These are phyloP conservation scores for Brachynemurus nebulosus DNA, from an alignment of 2,888 invertebrate genomes.

Conservation along the genomic window DNA sequence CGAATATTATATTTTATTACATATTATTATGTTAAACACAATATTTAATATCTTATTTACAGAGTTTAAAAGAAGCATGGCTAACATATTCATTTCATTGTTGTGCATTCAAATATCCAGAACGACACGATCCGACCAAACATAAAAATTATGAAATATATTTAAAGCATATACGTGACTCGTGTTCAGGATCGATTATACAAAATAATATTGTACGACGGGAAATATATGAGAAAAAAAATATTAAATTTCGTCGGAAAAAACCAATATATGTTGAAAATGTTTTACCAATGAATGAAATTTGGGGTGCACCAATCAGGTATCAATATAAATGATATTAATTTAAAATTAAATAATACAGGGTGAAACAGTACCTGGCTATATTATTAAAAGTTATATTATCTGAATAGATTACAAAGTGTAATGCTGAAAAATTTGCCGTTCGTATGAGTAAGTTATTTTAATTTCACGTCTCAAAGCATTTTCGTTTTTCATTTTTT, in stretches of 20 bases:
- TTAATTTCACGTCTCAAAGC: no score
- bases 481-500: no score
- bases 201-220: no score
- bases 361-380: no score
- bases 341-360: no score
- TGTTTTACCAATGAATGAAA: background rate
- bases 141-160: conserved; percentile 48
- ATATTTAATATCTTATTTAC: conserved; percentile 16
- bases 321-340: no score
- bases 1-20: background rate
- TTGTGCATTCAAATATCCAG: conserved; percentile 76
- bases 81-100: conserved; percentile 83
- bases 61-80: conserved; percentile 54
- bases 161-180: conserved; percentile 22
- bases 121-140: conserved; percentile 58
- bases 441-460: no score
- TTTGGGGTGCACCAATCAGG: background rate
- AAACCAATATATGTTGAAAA: background rate
- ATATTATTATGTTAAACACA: no score
- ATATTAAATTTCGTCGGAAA: background rate
- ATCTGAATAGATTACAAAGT: no score
- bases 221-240: background rate
- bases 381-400: no score
- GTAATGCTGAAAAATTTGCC: no score
- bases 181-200: background rate